A percentile compares a stretch with the other conserved stretches of the same genome.
These are phyloP conservation scores for Nannospalax galili DNA, from an alignment of 2,113 vertebrate genomes.

Conservation along the genomic window DNA sequence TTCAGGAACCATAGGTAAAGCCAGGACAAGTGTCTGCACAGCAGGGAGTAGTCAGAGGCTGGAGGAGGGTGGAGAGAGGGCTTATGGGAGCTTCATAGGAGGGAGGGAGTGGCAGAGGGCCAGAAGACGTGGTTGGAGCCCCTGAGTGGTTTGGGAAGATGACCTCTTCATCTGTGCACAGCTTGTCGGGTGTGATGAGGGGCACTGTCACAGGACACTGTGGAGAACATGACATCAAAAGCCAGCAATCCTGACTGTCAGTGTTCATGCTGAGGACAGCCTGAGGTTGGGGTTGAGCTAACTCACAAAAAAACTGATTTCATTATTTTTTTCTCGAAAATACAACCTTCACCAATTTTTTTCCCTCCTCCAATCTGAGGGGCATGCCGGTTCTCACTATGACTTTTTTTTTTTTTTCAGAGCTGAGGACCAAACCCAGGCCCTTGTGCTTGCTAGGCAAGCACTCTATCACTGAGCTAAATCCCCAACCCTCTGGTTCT, in stretches of 20 bases:
- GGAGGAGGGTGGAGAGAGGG: background rate
- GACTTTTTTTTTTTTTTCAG: too few relatives aligned
- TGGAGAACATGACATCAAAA: background rate
- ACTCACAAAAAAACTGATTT: background rate
- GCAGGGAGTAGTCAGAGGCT: background rate
- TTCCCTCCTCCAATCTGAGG: background rate
- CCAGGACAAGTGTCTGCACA: background rate
- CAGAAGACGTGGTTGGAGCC: background rate
- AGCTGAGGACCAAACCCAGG: too few relatives aligned
- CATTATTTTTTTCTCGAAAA: background rate
- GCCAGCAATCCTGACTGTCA: background rate
- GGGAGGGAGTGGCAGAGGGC: background rate
- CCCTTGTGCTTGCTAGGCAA: too few relatives aligned
- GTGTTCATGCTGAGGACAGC: background rate
- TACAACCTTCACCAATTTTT: background rate
- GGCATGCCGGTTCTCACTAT: background rate
- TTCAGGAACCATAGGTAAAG: background rate
- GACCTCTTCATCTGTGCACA: fast-evolving
- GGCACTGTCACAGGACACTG: too few relatives aligned
- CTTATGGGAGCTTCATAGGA: background rate
- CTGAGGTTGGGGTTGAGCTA: background rate
- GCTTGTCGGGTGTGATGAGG: too few relatives aligned
- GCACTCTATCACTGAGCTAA: too few relatives aligned
- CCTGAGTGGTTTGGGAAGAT: background rate
- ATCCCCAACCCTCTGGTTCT: too few relatives aligned